Conservation (phyloP, 2,113 vertebrate genomes). For the Eudyptes chrysolophus region DNA sequence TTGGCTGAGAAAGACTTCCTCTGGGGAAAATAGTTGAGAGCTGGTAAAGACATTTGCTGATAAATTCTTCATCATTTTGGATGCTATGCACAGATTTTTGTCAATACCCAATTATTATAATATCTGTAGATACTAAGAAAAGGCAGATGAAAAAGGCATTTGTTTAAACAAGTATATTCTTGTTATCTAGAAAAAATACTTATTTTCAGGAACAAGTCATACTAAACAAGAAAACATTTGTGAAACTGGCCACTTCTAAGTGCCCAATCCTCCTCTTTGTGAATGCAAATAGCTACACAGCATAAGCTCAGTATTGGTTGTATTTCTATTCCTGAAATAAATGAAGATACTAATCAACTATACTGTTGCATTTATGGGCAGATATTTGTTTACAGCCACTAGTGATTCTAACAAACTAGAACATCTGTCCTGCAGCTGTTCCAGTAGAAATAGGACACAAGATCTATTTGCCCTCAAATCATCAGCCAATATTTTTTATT, state of each 20-base stretch:
- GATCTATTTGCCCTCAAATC: neutral
- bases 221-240: neutral
- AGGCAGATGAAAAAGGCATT: neutral
- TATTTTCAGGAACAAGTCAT: neutral
- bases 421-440: slow-evolving; percentile 9
- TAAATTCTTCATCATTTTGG: neutral
- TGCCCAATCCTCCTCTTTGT: fast-evolving
- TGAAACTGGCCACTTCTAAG: neutral
- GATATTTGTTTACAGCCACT: neutral
- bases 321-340: neutral
- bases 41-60: neutral
- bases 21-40: neutral
- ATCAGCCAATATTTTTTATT: neutral
- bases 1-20: neutral
- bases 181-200: neutral
- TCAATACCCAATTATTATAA: neutral
- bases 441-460: neutral
- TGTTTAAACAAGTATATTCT: neutral
- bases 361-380: neutral
- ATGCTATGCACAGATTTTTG: neutral
- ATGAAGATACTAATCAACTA: neutral
- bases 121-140: neutral
- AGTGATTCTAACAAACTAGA: neutral
- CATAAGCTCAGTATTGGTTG: neutral
- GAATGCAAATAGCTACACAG: neutral